A percentile compares a stretch with the other conserved stretches of the same genome.
These are phyloP conservation scores for Drosophila repleta DNA, from an alignment of 1,140 invertebrate genomes.

Conservation along the genomic window DNA sequence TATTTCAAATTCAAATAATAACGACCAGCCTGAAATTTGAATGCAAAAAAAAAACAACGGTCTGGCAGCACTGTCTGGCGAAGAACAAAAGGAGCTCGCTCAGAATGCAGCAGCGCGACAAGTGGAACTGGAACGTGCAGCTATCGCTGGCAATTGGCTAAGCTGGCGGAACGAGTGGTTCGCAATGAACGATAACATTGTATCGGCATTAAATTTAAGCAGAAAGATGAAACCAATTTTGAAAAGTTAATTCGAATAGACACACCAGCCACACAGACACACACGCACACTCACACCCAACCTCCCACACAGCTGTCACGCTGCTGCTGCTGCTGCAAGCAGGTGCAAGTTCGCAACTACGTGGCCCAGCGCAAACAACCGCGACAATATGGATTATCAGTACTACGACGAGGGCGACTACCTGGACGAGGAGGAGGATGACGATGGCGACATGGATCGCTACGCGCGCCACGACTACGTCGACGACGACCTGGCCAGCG, in stretches of 20 bases:
- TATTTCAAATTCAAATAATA: no score
- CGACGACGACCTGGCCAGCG: neutral
- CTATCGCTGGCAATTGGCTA: neutral
- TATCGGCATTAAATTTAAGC: neutral
- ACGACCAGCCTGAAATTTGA: no score
- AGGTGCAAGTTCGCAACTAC: conserved; percentile 11
- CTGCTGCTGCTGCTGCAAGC: conserved; percentile 10
- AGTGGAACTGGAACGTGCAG: neutral
- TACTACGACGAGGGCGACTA: conserved; percentile 69
- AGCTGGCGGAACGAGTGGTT: conserved; percentile 5
- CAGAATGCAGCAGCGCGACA: neutral
- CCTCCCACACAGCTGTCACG: neutral
- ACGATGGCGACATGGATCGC: conserved; percentile 22
- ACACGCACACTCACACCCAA: no score
- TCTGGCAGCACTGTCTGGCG: conserved; percentile 2
- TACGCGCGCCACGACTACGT: conserved; percentile 5
- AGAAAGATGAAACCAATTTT: conserved; percentile 19
- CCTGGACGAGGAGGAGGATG: conserved; percentile 50
- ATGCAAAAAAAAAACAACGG: neutral
- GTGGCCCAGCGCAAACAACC: conserved; percentile 5
- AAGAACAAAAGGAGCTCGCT: neutral
- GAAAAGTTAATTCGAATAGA: neutral
- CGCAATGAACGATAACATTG: conserved; percentile 2
- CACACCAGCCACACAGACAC: no score
- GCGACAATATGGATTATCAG: conserved; percentile 64